Conservation (phyloP, 2,888 invertebrate species). For the Acanthococcus lagerstroemiae region DNA sequence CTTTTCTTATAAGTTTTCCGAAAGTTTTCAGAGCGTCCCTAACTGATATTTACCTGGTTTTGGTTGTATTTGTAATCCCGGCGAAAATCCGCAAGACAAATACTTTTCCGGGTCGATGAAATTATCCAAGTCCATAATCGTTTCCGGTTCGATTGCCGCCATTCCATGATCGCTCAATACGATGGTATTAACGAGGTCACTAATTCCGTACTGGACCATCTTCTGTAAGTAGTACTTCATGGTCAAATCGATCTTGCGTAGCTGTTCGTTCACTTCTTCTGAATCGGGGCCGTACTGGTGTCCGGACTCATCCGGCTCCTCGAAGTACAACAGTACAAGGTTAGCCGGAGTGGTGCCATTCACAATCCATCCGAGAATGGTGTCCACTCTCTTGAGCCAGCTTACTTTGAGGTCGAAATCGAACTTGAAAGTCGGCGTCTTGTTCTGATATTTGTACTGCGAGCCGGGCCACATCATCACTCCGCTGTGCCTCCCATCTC, state of each 20-base stretch:
- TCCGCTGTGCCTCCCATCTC: conserved; percentile 49
- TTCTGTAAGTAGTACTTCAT: conserved; percentile 48
- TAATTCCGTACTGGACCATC: conserved; percentile 45
- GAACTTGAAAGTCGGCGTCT: not conserved
- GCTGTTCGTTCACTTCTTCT: conserved; percentile 41
- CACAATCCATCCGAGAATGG: conserved; percentile 51
- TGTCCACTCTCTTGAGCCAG: conserved; percentile 48
- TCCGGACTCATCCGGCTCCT: conserved; percentile 56
- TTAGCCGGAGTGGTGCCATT: conserved; percentile 53
- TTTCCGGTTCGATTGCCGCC: conserved; percentile 46
- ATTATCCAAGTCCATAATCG: conserved; percentile 49
- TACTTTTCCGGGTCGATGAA: conserved; percentile 47
- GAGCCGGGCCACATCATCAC: conserved; percentile 63
- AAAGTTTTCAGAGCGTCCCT: no score
- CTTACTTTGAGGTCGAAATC: not conserved
- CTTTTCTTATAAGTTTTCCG: no score
- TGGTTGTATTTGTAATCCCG: conserved; percentile 49
- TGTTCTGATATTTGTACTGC: conserved; percentile 44
- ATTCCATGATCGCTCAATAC: conserved; percentile 69
- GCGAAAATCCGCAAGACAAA: conserved; percentile 46
- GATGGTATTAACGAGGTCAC: conserved; percentile 52
- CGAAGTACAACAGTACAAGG: conserved; percentile 57
- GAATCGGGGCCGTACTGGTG: conserved; percentile 53
- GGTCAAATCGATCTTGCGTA: conserved; percentile 46
- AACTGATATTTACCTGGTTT: conserved; percentile 11